phyloP scores from a whole-genome alignment of 2,888 invertebrate species.

The Anthoptus insignis region DNA sequence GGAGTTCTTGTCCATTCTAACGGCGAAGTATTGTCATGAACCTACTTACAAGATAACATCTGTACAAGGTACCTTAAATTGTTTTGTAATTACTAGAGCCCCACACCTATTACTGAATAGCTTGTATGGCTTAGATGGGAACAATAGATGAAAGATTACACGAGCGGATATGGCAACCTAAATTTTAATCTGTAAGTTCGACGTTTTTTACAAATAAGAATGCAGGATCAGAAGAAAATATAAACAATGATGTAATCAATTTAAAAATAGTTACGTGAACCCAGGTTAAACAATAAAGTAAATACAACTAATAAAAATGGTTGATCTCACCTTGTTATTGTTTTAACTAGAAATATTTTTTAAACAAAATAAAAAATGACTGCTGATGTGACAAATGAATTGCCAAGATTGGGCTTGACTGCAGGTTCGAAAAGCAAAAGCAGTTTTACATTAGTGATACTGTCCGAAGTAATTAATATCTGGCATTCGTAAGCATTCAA shows the following conservation, averaged over 20 bases:
- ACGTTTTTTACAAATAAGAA: neutral
- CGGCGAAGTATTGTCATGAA: conserved; percentile 21
- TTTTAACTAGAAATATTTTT: neutral
- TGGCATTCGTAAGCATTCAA: neutral
- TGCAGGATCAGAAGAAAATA: no score
- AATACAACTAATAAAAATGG: neutral
- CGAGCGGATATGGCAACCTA: conserved; percentile 15
- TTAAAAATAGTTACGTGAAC: no score
- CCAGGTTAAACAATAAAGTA: neutral
- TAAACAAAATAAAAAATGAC: neutral
- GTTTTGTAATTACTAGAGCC: conserved; percentile 32
- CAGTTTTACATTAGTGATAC: neutral
- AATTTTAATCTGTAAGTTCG: neutral
- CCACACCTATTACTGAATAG: conserved; percentile 11
- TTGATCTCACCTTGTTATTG: neutral
- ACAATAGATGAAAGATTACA: conserved; percentile 21
- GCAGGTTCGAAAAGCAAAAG: neutral
- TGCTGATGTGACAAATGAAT: neutral
- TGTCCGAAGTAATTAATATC: neutral
- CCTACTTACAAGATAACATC: conserved; percentile 21
- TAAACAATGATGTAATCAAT: neutral
- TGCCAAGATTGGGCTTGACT: neutral
- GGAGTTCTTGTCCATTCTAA: conserved; percentile 13
- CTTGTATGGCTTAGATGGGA: conserved; percentile 2
- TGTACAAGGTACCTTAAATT: conserved; percentile 22